A percentile compares a stretch with the other conserved stretches of the same genome.
These are phyloP conservation scores for Oncorhynchus nerka DNA, from an alignment of 2,113 vertebrate genomes.

Conservation along the genomic window DNA sequence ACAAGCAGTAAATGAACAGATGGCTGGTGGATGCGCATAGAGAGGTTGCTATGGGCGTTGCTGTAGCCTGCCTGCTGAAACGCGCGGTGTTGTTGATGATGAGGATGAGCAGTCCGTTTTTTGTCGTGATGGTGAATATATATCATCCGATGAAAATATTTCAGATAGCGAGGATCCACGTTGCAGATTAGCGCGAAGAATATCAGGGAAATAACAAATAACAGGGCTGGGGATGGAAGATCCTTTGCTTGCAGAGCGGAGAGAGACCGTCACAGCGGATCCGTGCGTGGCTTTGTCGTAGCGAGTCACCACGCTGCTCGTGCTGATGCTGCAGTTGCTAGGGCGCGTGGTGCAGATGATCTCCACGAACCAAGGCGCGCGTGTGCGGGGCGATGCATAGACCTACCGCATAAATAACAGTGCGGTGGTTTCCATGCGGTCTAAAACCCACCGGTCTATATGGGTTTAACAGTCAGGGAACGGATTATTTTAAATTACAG, in stretches of 20 bases:
- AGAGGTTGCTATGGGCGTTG: slow-evolving; percentile 51
- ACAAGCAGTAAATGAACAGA: slow-evolving; percentile 40
- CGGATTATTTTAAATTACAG: no score
- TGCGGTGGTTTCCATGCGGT: no score
- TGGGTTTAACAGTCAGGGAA: no score
- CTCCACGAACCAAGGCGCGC: no score
- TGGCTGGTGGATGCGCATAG: slow-evolving; percentile 9
- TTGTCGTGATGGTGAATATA: background rate
- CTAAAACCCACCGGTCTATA: no score
- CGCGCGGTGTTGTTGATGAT: slow-evolving; percentile 38
- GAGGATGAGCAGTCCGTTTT: background rate
- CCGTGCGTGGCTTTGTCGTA: slow-evolving; percentile 52
- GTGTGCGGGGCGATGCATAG: no score
- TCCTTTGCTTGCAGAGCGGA: slow-evolving; percentile 41
- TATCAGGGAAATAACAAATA: slow-evolving; percentile 25
- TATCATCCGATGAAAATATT: background rate
- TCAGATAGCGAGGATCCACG: background rate
- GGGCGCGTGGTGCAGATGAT: slow-evolving; percentile 67
- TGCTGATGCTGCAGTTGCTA: slow-evolving; percentile 76
- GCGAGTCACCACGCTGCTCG: slow-evolving; percentile 42
- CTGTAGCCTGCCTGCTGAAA: slow-evolving; percentile 43
- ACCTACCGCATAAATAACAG: no score
- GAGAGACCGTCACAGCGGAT: background rate
- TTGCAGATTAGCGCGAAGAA: background rate
- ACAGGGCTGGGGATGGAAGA: slow-evolving; percentile 46